Conservation (phyloP, 2,797 vertebrate species). For the Urophycis tenuis region DNA sequence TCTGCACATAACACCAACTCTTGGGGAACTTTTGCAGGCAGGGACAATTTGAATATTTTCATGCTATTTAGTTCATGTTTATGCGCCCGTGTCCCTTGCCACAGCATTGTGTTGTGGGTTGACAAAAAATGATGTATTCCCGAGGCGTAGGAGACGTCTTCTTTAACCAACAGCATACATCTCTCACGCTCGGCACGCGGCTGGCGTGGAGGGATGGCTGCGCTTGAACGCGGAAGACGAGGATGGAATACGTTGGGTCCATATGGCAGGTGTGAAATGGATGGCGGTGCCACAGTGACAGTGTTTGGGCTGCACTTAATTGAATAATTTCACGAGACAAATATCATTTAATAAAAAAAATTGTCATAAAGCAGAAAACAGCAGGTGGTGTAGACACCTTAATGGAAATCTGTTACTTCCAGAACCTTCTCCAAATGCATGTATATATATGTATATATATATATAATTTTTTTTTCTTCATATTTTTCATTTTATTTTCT, state of each 20-base stretch:
- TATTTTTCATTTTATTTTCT: background rate
- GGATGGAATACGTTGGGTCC: background rate
- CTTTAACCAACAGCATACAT: conserved; percentile 10
- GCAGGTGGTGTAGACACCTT: background rate
- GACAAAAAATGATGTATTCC: conserved; percentile 23
- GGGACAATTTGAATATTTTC: conserved; percentile 34
- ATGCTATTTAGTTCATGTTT: conserved; percentile 40
- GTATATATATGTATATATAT: too few relatives aligned
- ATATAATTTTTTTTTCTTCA: background rate
- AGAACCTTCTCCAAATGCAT: too few relatives aligned
- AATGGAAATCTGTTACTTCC: background rate
- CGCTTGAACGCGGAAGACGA: background rate
- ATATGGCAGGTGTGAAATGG: background rate
- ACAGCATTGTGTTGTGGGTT: conserved; percentile 33
- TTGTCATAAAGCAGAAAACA: background rate
- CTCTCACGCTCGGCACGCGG: background rate
- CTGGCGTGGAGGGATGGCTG: background rate
- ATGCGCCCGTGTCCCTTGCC: conserved; percentile 38
- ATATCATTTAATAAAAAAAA: background rate
- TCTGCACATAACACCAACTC: conserved; percentile 37
- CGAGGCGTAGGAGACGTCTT: conserved; percentile 10
- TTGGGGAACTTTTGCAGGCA: conserved; percentile 25
- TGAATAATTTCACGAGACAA: background rate
- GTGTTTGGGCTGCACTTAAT: background rate
- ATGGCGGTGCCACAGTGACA: background rate